A percentile compares a stretch with the other conserved stretches of the same genome.
phyloP scores from a whole-genome alignment of 2,797 vertebrate species.

The Enteromius mattozi region DNA sequence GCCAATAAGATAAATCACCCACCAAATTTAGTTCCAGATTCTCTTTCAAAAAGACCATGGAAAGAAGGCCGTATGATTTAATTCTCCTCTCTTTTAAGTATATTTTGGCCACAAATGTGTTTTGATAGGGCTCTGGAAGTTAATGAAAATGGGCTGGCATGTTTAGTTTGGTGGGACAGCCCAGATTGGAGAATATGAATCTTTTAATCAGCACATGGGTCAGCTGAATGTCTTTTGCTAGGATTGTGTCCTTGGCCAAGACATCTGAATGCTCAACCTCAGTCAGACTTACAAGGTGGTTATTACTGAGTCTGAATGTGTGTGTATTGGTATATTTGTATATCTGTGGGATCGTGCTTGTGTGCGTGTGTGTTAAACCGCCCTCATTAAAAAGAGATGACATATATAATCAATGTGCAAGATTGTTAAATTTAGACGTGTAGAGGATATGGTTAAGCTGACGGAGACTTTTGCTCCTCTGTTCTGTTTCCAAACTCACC shows the following conservation, averaged over 20 bases:
- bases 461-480: conserved; percentile 62
- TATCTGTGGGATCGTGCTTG: conserved; percentile 46
- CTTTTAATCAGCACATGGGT: conserved; percentile 70
- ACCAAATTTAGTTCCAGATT: conserved; percentile 45
- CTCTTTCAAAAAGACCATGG: conserved; percentile 11
- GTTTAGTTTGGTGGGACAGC: conserved; percentile 60
- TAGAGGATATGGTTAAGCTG: conserved; percentile 67
- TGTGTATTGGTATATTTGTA: conserved; percentile 51
- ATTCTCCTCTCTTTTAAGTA: conserved; percentile 31
- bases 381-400: conserved; percentile 70
- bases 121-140: conserved; percentile 49
- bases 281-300: conserved; percentile 67
- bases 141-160: conserved; percentile 57
- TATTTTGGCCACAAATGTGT: conserved; percentile 39
- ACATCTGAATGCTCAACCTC: conserved; percentile 65
- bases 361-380: conserved; percentile 59
- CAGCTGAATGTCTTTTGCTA: conserved; percentile 70
- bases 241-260: conserved; percentile 69
- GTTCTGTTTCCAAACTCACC: conserved; percentile 67
- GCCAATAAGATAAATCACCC: conserved; percentile 56
- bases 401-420: conserved; percentile 67
- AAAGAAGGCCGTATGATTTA: conserved; percentile 24
- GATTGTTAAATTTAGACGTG: conserved; percentile 70
- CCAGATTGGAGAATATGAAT: conserved; percentile 65
- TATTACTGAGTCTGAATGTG: conserved; percentile 50